Evolutionary conservation across 2,888 invertebrate genomes (phyloP), one percentile per base, ranked within the genome.

Genomic region (Tiliacea aurago): DNA sequence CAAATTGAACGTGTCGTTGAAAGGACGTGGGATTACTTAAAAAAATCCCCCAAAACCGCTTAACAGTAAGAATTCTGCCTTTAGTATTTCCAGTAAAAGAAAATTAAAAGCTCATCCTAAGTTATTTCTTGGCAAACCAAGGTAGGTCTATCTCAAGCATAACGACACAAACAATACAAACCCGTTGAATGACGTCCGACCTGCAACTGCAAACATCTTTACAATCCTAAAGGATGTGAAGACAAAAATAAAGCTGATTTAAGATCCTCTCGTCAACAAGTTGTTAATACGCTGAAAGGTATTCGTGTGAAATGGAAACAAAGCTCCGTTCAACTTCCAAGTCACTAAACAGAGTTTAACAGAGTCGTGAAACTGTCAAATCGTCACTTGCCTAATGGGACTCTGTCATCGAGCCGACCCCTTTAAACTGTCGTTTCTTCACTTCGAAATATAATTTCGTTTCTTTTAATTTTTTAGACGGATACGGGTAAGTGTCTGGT

Each of bases 371-470:
- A 91, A 89, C 91, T 92, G 93, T 95, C 94, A 92, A 91, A 91
- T 95, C 94, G 92, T 94, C 95, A 95, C 94, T 88, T 89, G 87
- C 86, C 91, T 95, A 95, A 96, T 96, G 93, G 94, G 92, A 90
- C 90, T 94, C 93, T 93, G 94, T 95, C 95, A 92, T 92, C 95
- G 90, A 80, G 85, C 77, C 92, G 92, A 93, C 92, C 93, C 93
- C 93, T 94, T 94, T 93, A 93, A 94, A 94, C 92, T 91, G 90
- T 88, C 92, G 90, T 93, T 95, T 95, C 95, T 94, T 91, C 92
- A 87, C 92, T 90, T 90, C 88, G 80, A 89, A 82, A 88, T 87
- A 87, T 89, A 86, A 90, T 87, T 87, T 83, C 79, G 81, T 85
- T 87, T 86, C 84, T 86, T 86, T 87, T 86, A 76, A n/a, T n/a